These are phyloP conservation scores for Dicaeum eximium DNA, from an alignment of 2,113 vertebrate species.

Conservation along the genomic window DNA sequence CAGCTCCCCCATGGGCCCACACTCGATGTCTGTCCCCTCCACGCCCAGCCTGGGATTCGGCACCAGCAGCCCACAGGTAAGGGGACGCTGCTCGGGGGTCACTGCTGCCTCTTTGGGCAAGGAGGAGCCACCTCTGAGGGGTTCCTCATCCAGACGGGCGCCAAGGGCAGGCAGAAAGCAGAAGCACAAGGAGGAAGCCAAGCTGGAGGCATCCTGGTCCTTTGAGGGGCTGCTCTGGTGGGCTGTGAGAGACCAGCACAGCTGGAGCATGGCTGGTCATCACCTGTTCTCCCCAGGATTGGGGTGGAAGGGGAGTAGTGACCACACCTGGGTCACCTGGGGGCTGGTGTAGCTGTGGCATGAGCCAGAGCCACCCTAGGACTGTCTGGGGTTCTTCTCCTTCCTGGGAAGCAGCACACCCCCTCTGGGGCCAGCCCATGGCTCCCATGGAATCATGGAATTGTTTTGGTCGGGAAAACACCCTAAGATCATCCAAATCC, in stretches of 20 bases:
- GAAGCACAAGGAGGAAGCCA: neutral
- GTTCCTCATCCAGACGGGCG: fast-evolving
- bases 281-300: no score
- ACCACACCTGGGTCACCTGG: neutral
- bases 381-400: neutral
- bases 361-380: neutral
- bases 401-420: neutral
- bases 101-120: fast-evolving
- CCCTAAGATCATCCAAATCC: neutral
- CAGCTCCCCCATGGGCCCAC: conserved; percentile 92
- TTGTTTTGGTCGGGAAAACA: neutral
- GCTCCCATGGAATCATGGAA: neutral
- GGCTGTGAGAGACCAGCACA: fast-evolving
- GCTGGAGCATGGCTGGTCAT: fast-evolving
- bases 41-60: conserved; percentile 87
- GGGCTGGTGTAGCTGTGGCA: neutral
- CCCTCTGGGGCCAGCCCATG: fast-evolving
- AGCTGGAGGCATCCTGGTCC: neutral
- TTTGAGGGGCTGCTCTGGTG: neutral
- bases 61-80: conserved; percentile 93
- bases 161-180: neutral
- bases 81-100: fast-evolving
- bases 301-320: neutral
- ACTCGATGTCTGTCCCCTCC: conserved; percentile 87
- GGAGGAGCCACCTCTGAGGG: fast-evolving